A percentile compares a stretch with the other conserved stretches of the same genome.
Evolutionary conservation across 2,888 invertebrate species (phyloP).

Genomic region (Agonopterix arenella): DNA sequence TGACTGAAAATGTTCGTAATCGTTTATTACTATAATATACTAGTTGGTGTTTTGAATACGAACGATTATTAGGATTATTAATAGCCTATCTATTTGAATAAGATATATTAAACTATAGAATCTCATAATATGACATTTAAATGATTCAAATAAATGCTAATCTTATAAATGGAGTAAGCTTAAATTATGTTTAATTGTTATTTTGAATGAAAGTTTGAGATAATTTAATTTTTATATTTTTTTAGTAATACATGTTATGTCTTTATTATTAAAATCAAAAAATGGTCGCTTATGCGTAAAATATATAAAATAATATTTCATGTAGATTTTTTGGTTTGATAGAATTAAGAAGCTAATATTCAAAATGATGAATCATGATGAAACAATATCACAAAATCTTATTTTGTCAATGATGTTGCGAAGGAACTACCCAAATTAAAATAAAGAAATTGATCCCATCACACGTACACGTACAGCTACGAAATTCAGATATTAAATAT

Average conservation of each 20-base stretch:
- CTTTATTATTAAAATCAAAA: too few relatives aligned
- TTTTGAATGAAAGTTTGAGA: not conserved
- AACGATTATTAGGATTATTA: constrained; percentile 45
- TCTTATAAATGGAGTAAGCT: not conserved
- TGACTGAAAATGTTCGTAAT: too few relatives aligned
- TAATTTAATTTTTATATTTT: too few relatives aligned
- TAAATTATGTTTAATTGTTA: not conserved
- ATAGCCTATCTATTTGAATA: constrained; percentile 11
- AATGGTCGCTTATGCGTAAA: too few relatives aligned
- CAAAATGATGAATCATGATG: not conserved
- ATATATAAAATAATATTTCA: too few relatives aligned
- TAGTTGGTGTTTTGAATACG: constrained; percentile 67
- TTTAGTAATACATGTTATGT: too few relatives aligned
- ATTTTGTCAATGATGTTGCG: constrained; percentile 3
- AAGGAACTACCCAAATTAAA: too few relatives aligned
- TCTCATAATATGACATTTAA: too few relatives aligned
- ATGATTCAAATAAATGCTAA: not conserved
- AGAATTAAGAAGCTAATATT: not conserved
- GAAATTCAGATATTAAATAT: constrained; percentile 49
- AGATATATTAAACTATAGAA: too few relatives aligned
- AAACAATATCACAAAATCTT: constrained; percentile 1
- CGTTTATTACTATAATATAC: constrained; percentile 37
- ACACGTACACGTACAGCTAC: constrained; percentile 52
- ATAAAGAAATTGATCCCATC: constrained; percentile 68
- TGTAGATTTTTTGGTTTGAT: too few relatives aligned